Evolutionary conservation across 1,140 invertebrate species (phyloP).

Genomic region (Lepidurus apus): DNA sequence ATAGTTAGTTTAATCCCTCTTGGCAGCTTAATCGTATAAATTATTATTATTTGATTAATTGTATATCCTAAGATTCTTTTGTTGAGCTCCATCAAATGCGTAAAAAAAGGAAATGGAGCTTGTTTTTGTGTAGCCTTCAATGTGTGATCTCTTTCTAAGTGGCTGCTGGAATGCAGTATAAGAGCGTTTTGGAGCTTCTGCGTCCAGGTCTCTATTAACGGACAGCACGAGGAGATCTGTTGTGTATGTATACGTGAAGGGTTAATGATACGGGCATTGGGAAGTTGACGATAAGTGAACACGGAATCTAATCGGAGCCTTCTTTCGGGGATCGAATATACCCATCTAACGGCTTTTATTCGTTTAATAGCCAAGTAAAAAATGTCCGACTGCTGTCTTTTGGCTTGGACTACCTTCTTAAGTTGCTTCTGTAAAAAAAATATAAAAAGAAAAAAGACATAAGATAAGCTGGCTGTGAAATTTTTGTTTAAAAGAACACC

Average conservation of each 20-base stretch:
- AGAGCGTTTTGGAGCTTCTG: not conserved
- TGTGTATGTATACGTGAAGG: not conserved
- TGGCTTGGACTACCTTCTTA: not conserved
- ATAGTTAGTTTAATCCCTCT: too few species aligned
- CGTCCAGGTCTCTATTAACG: not conserved
- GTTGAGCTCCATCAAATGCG: not conserved
- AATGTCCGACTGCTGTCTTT: not conserved
- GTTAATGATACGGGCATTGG: not conserved
- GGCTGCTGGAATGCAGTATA: not conserved
- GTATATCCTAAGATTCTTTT: not conserved
- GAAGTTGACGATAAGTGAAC: conserved; percentile 1
- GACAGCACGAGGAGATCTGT: not conserved
- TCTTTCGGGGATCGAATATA: not conserved
- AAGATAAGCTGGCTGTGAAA: not conserved
- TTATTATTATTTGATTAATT: too few species aligned
- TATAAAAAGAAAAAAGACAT: not conserved
- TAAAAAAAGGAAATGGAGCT: not conserved
- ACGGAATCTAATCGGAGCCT: not conserved
- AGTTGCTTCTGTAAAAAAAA: not conserved
- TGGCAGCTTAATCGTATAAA: too few species aligned
- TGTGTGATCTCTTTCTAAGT: not conserved
- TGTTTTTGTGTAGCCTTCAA: not conserved
- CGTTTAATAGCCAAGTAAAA: not conserved
- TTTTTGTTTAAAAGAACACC: not conserved
- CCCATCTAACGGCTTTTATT: not conserved